A percentile compares a stretch with the other conserved stretches of the same genome.
phyloP scores from a whole-genome alignment of 2,888 invertebrate species.

The Polydrusus pterygomalis region DNA sequence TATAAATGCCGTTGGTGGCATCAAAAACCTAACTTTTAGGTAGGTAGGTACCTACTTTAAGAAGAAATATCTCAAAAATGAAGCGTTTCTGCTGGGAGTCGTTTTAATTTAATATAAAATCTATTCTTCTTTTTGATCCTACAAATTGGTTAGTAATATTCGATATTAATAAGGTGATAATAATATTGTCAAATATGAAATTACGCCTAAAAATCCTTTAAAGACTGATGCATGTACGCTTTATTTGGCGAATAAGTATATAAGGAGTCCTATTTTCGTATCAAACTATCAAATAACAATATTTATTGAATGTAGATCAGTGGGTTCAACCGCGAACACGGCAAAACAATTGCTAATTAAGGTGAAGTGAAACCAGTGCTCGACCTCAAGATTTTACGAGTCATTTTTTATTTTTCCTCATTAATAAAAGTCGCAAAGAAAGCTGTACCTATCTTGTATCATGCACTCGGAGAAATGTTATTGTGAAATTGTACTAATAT shows the following conservation, averaged over 20 bases:
- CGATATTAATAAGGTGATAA: no score
- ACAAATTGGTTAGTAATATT: no score
- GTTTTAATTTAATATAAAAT: no score
- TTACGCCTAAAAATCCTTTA: no score
- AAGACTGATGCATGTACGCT: no score
- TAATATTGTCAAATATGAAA: no score
- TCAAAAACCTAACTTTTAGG: no score
- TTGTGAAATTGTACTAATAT: conserved; percentile 1
- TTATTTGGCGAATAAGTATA: background rate
- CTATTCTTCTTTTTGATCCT: no score
- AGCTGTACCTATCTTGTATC: background rate
- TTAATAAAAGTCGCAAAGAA: background rate
- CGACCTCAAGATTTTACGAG: conserved; percentile 11
- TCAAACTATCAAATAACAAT: conserved; percentile 1
- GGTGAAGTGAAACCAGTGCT: conserved; percentile 20
- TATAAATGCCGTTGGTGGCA: no score
- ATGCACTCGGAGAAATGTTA: background rate
- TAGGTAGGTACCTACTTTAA: no score
- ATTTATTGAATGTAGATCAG: conserved; percentile 14
- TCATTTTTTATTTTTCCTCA: conserved; percentile 4
- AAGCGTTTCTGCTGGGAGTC: no score
- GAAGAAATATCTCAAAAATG: no score
- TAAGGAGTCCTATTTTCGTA: background rate
- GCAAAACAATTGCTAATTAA: conserved; percentile 29
- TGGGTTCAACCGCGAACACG: background rate